These are phyloP conservation scores for Hemicentrotus pulcherrimus DNA, from an alignment of 35 echinoderm and acorn worm genomes.

Conservation along the genomic window DNA sequence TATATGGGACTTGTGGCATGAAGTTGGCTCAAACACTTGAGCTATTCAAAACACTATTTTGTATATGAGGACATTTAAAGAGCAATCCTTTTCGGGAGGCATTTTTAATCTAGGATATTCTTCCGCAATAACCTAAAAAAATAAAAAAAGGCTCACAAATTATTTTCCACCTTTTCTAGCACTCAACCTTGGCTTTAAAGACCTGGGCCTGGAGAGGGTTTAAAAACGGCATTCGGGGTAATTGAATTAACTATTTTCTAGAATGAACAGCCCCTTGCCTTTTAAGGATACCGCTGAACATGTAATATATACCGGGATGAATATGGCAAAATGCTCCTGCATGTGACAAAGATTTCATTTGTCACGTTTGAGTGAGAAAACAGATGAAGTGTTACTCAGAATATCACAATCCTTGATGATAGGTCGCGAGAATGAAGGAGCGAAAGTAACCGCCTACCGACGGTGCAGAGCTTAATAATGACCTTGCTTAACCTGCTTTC, in stretches of 20 bases:
- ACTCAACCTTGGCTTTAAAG: too few relatives aligned
- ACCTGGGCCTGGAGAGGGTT: background rate
- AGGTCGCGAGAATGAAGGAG: background rate
- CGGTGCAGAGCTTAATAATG: background rate
- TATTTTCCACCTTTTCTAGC: too few relatives aligned
- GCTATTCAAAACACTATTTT: too few relatives aligned
- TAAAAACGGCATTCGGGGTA: background rate
- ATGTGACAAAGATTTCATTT: conserved; percentile 13
- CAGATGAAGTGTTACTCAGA: background rate
- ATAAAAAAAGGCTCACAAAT: too few relatives aligned
- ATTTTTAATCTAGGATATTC: too few relatives aligned
- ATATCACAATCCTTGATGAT: background rate
- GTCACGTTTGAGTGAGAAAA: conserved; percentile 10
- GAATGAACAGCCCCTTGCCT: background rate
- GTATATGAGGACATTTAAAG: too few relatives aligned
- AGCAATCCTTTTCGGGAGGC: too few relatives aligned
- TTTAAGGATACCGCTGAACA: background rate
- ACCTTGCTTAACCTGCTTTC: conserved; percentile 2
- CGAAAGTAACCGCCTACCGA: background rate
- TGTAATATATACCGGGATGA: background rate
- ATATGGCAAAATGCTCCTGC: background rate
- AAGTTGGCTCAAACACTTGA: too few relatives aligned
- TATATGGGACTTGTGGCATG: too few relatives aligned
- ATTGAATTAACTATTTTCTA: background rate
- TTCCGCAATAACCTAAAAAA: too few relatives aligned